phyloP scores from a whole-genome alignment of 2,888 invertebrate genomes.

The Cristatella mucedo region DNA sequence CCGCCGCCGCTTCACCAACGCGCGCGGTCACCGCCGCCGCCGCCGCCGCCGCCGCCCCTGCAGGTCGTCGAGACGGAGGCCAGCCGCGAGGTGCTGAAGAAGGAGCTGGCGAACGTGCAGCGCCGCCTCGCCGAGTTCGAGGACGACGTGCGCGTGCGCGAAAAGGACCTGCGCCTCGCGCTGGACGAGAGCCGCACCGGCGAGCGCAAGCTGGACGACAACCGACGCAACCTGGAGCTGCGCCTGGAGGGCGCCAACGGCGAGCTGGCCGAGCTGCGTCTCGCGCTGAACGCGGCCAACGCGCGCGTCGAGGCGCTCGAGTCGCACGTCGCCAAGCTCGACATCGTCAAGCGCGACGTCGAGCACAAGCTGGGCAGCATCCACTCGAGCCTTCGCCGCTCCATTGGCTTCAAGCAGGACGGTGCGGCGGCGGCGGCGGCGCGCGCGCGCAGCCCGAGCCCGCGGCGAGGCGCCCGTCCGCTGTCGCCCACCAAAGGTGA shows the following conservation, averaged over 20 bases:
- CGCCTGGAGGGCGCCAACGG: conserved; percentile 75
- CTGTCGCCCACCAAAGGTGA: conserved; percentile 31
- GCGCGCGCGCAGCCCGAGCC: conserved; percentile 21
- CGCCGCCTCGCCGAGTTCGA: conserved; percentile 68
- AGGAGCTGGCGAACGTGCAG: conserved; percentile 60
- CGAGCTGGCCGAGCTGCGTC: conserved; percentile 50
- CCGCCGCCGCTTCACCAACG: no score
- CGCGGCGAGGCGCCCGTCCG: conserved; percentile 24
- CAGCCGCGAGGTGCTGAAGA: conserved; percentile 59
- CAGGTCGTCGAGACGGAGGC: conserved; percentile 66
- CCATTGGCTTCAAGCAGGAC: conserved; percentile 61
- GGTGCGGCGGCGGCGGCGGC: conserved; percentile 16
- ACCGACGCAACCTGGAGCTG: conserved; percentile 77
- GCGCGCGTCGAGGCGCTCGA: conserved; percentile 74
- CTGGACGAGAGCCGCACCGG: conserved; percentile 70
- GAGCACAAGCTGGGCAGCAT: conserved; percentile 74
- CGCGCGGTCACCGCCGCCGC: no score
- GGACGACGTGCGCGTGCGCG: conserved; percentile 63
- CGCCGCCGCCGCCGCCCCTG: no score
- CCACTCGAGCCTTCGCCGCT: conserved; percentile 63
- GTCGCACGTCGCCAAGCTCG: conserved; percentile 50
- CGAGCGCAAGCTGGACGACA: conserved; percentile 75
- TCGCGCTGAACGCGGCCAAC: conserved; percentile 45
- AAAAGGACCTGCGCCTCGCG: conserved; percentile 67
- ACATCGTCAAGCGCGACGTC: conserved; percentile 55